Evolutionary conservation across 2,113 vertebrate species (phyloP), one percentile per base, ranked within the genome.

Genomic region (Myotis brandtii): DNA sequence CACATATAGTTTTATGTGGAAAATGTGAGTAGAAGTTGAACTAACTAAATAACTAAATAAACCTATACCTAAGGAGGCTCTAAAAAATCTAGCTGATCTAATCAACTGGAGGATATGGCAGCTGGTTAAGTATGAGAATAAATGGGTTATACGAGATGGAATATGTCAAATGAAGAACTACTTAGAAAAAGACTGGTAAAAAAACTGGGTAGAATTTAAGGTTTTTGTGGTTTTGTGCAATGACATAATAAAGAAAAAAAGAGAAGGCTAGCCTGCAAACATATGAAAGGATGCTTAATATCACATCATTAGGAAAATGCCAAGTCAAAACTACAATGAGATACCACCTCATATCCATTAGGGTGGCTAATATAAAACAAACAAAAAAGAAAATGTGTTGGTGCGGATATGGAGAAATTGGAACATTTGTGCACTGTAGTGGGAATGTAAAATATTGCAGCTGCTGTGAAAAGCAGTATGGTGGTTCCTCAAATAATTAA

Each of bases 1-100:
- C 8, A 89, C 77, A 69, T 9, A 50, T 7, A 91, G 32, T 89
- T 95, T 86, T 88, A 91, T 66, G 48, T 8, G 54, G n/a, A 92
- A 13, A 76, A 76, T 62, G 62, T 76, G 34, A 91, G 16, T 56
- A 85, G 69, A 95, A 69, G n/a, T 18, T 70, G 66, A 97, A 77
- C 23, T 25, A 56, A 92, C 14, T 48, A 88, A 85, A 72, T 59
- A 79, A 50, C 20, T 66, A 43, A 81, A 32, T n/a, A 69, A 86
- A 72, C 48, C 9, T 34, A 56, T 34, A 73, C 37, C 67, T 40
- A 37, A 66, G 27, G 20, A 88, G 1, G 50, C 62, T 91, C 30
- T 75, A 85, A 73, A 79, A 73, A 79, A 13, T 66, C 30, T 66
- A 66, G 64, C 3, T 64, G 62, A 76, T 52, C 9, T 86, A 75